A percentile compares a stretch with the other conserved stretches of the same genome.
phyloP scores from a whole-genome alignment of 2,113 vertebrate genomes.

The Atlantisia rogersi region DNA sequence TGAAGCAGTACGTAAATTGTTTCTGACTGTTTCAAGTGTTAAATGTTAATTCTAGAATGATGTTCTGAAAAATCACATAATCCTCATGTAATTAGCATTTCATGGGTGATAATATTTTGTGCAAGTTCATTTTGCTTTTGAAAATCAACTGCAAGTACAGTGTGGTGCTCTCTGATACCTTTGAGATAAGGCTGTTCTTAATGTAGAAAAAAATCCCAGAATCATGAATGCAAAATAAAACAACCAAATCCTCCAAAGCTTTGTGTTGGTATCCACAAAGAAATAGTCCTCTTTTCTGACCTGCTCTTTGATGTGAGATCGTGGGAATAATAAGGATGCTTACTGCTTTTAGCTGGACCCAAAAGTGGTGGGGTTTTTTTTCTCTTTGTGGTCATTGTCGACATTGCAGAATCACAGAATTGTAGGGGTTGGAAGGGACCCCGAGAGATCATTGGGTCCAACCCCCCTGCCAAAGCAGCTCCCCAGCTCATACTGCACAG shows the following conservation, averaged over 20 bases:
- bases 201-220: neutral
- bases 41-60: neutral
- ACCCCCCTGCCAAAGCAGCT: too few relatives aligned
- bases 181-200: neutral
- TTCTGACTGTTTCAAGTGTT: neutral
- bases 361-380: neutral
- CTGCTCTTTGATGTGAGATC: neutral
- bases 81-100: neutral
- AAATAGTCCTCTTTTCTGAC: neutral
- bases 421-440: too few relatives aligned
- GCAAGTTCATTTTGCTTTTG: neutral
- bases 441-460: too few relatives aligned
- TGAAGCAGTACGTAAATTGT: neutral
- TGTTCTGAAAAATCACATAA: neutral
- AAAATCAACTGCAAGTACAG: neutral
- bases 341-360: neutral
- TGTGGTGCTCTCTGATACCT: neutral
- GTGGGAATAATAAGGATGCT: neutral
- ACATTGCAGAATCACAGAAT: neutral
- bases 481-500: too few relatives aligned
- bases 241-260: neutral
- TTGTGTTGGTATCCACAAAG: neutral
- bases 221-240: neutral
- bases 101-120: neutral
- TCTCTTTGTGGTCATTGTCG: neutral